A percentile compares a stretch with the other conserved stretches of the same genome.
These are phyloP conservation scores for Falco rusticolus DNA, from an alignment of 2,797 vertebrate genomes.

Conservation along the genomic window DNA sequence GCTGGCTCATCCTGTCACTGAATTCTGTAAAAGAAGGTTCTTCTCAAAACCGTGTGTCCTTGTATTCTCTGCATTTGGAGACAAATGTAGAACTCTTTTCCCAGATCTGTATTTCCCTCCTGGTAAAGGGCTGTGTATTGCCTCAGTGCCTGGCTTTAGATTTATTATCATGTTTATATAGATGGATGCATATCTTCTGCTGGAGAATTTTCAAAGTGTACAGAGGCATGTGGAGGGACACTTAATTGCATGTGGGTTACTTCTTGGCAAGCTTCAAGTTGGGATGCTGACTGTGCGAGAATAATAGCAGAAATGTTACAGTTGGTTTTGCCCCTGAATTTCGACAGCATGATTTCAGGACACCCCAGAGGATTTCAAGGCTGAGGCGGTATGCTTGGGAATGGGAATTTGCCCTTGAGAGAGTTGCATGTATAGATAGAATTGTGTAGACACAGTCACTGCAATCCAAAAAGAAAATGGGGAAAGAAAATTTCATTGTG, in stretches of 20 bases:
- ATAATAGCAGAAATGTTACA: accelerated
- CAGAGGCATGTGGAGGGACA: neutral
- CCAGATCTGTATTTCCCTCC: neutral
- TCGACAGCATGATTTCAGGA: neutral
- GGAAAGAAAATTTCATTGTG: neutral
- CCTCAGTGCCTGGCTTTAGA: neutral
- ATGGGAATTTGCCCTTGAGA: neutral
- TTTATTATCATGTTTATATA: neutral
- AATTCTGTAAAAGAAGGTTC: neutral
- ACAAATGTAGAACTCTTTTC: neutral
- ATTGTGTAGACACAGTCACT: neutral
- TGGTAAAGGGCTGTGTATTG: neutral
- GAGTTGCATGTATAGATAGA: neutral
- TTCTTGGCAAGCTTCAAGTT: neutral
- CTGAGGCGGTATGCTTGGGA: neutral
- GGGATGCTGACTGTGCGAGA: neutral
- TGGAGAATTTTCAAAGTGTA: neutral
- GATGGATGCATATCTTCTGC: neutral
- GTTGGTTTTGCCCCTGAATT: neutral
- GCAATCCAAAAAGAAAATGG: neutral
- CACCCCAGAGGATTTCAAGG: neutral
- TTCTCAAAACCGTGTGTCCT: neutral
- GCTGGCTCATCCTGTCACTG: neutral
- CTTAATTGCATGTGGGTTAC: neutral
- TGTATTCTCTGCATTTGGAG: neutral